Evolutionary conservation across 2,888 invertebrate genomes (phyloP).

Genomic region (Ceriagrion tenellum): DNA sequence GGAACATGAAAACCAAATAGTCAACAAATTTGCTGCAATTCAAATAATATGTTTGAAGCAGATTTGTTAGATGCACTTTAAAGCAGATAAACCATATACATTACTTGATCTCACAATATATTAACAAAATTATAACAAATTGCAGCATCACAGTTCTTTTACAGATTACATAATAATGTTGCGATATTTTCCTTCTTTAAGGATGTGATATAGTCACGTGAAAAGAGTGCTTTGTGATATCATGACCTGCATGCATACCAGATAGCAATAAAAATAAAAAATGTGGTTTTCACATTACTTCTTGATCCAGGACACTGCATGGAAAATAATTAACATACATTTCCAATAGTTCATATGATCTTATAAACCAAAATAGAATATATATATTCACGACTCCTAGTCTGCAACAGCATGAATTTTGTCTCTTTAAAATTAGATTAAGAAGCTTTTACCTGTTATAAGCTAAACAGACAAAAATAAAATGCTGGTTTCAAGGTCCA

Average conservation of each 20-base stretch:
- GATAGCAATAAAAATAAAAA: conserved; percentile 61
- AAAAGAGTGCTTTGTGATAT: conserved; percentile 63
- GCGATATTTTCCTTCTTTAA: conserved; percentile 28
- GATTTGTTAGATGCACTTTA: conserved; percentile 48
- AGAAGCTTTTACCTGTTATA: conserved; percentile 52
- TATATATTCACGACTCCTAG: not conserved
- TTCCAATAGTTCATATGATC: not conserved
- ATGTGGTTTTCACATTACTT: conserved; percentile 42
- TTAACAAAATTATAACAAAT: conserved; percentile 49
- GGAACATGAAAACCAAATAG: conserved; percentile 52
- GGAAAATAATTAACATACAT: conserved; percentile 45
- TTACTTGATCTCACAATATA: conserved; percentile 47
- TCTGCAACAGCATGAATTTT: conserved; percentile 38
- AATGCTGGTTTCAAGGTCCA: conserved; percentile 50
- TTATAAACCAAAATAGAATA: not conserved
- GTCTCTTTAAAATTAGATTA: conserved; percentile 42
- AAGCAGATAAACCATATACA: conserved; percentile 35
- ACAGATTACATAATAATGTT: conserved; percentile 45
- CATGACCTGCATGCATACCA: conserved; percentile 67
- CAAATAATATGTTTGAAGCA: conserved; percentile 41
- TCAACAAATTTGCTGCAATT: conserved; percentile 21
- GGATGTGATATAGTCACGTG: conserved; percentile 23
- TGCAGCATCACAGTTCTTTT: conserved; percentile 53
- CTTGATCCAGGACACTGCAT: conserved; percentile 21
- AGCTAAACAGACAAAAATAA: conserved; percentile 60